A percentile compares a stretch with the other conserved stretches of the same genome.
These are phyloP conservation scores for Paelopatides confundens DNA, from an alignment of 53 echinoderm and acorn worm species.

Conservation along the genomic window DNA sequence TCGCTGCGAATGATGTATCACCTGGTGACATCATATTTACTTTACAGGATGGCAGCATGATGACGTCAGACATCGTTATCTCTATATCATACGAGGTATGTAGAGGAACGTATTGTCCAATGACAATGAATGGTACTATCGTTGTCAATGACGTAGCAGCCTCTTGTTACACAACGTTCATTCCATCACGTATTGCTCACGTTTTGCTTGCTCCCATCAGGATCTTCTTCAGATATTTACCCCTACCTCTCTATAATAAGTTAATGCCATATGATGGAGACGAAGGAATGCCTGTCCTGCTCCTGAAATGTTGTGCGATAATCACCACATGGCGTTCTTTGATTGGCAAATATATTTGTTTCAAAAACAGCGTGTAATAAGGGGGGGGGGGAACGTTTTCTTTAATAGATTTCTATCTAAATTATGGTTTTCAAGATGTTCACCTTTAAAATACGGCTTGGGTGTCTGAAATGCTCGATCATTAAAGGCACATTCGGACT, in stretches of 20 bases:
- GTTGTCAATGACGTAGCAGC: conserved; percentile 23
- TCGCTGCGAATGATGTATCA: neutral
- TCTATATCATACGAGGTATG: neutral
- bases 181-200: neutral
- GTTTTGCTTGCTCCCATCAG: neutral
- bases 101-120: conserved; percentile 2
- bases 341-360: no score
- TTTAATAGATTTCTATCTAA: no score
- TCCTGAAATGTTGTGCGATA: neutral
- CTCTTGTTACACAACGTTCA: neutral
- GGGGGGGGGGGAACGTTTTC: no score
- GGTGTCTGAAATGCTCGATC: no score
- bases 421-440: no score
- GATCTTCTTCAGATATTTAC: neutral
- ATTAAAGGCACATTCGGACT: no score
- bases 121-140: conserved; percentile 21
- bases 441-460: no score
- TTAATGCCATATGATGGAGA: neutral
- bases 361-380: no score
- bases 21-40: neutral
- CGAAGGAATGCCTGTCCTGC: neutral
- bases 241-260: neutral
- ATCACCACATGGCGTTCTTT: neutral
- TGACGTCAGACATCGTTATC: neutral
- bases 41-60: neutral